Evolutionary conservation across 2,797 vertebrate genomes (phyloP), one percentile per base, ranked within the genome.

Genomic region (Petrocephalus sullivani): DNA sequence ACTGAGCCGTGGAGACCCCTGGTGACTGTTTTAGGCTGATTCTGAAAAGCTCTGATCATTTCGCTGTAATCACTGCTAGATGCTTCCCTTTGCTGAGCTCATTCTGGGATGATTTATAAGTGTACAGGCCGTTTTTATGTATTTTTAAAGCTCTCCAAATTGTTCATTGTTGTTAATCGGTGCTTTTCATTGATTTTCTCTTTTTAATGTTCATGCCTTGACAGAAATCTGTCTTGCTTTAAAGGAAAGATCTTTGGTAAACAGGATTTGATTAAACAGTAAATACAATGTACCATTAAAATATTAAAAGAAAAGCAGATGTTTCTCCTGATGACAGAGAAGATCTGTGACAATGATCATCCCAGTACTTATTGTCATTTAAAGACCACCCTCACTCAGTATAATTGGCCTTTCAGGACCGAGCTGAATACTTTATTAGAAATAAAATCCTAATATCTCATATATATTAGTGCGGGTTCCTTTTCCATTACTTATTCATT

Each of bases 381-480:
- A 12, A 84, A 56, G 51, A 23, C 19, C 19, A 9, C 21, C n/a
- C 51, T 84, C 53, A 46, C n/a, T 84, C 82, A 84, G 21, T 23
- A 54, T 84, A 54, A 84, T 53, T 84, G 49, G 51, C 21, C 82
- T 84, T 75, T 57, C n/a, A 37, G 19, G 28, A 86, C 7, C 54
- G 46, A 21, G 64, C 21, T 37, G 14, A 87, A 64, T 4, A 83
- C 14, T 41, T 46, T 78, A 53, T 23, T 58, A 54, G 83, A 21
- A 82, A 87, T 60, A 49, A 49, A 87, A 75, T 21, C 41, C 75
- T 84, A 84, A 49, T 82, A 82, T 82, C 78, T 49, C 78, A 82
- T 51, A 53, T 82, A 82, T 49, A 53, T 49, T 41, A 81, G 75
- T 81, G 41, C 2, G 19, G 8, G 75, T 49, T n/a, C 41, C 41